Base-by-base conservation (phyloP, 2,888 invertebrate species). In the Atethmia centrago region DNA sequence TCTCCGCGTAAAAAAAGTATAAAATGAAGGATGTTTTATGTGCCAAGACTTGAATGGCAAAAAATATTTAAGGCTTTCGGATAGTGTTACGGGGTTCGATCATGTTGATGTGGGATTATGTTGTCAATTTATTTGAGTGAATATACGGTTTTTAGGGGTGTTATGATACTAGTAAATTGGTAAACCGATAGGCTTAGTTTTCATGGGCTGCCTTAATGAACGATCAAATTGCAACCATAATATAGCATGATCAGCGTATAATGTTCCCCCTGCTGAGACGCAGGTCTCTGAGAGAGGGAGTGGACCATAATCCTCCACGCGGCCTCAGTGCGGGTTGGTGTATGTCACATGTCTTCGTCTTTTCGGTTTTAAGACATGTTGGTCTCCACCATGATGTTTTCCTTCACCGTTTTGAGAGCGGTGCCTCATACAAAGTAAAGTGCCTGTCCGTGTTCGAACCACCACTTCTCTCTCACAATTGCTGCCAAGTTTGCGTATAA, bases 1-100 rank as follows among this genome's bases (percentile, higher is more conserved):
- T 75, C 62, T 42, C 56, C 45, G 58, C 83, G 62, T 69, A 80
- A 80, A 80, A 79, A 84, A 63, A 56, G 12, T 69, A 77, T 73
- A 74, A 81, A 85, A 85, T 69, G 69, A 66, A 21, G 59, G 19
- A 71, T 71, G 62, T 69, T 62, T 69, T 70, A 64, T 75, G 56
- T 65, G 45, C n/a, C 7, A 40, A 58, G 56, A 45, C 65, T 74
- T 67, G 56, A 82, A 73, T 79, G 64, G 40, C n/a, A n/a, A n/a
- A n/a, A 67, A 75, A 79, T 79, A 68, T 78, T 86, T 73, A 73
- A 63, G 61, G 64, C n/a, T 68, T 64, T 62, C 28, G 25, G 36
- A 76, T 80, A 74, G 71, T 71, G 28, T 77, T 81, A 62, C 59
- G 47, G 42, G 62, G 64, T 74, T 66, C 47, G 64, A 63, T 82